Evolutionary conservation across 2,797 vertebrate species (phyloP).

Genomic region (Coregonus sp.): DNA sequence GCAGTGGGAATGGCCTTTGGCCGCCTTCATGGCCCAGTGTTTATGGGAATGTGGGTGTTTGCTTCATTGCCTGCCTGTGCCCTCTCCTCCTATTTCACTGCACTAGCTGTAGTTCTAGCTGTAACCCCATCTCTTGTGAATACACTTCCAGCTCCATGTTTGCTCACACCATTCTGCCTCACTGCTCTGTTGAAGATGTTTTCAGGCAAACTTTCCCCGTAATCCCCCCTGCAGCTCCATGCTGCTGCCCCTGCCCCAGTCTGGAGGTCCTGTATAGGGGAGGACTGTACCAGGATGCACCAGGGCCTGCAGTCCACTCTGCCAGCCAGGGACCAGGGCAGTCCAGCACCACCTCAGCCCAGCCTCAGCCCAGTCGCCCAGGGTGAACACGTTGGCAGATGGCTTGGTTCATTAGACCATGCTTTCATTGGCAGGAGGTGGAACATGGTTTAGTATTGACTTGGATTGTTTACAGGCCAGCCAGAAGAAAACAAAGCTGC

Average conservation of each 20-base stretch:
- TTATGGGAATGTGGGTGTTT: conserved; percentile 2
- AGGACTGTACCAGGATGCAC: conserved; percentile 4
- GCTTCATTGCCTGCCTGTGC: not conserved
- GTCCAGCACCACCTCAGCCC: not conserved
- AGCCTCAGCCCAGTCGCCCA: not conserved
- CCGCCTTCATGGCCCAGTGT: not conserved
- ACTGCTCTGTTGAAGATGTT: not conserved
- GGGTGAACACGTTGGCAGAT: not conserved
- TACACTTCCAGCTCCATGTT: not conserved
- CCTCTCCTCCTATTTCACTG: not conserved
- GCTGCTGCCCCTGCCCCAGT: not conserved
- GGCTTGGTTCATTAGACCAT: not conserved
- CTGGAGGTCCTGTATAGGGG: not conserved
- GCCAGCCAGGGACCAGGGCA: not conserved
- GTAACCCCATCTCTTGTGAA: not conserved
- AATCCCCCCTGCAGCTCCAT: not conserved
- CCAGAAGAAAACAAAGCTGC: too few species aligned
- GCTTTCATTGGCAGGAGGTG: not conserved
- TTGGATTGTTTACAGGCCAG: too few species aligned
- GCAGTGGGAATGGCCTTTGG: not conserved
- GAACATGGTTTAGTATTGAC: not conserved
- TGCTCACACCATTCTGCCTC: not conserved
- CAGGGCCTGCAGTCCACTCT: not conserved
- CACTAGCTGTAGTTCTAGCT: not conserved
- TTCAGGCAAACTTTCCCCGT: not conserved